Evolutionary conservation across 2,888 invertebrate species (phyloP), one percentile per base, ranked within the genome.

Genomic region (Tridacna gigas): DNA sequence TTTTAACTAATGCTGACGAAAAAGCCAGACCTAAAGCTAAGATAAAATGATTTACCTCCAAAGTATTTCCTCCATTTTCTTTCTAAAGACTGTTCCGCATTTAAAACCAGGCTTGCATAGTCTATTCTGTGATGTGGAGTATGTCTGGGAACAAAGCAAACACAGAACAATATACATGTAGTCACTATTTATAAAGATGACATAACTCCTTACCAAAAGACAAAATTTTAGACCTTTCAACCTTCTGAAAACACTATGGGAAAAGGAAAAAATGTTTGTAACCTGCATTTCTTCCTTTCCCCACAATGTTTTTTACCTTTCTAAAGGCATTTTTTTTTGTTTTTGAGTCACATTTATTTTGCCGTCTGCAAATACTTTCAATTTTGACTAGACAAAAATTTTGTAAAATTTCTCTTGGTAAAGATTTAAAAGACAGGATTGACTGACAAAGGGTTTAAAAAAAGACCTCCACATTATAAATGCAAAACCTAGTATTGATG

Each of bases 1-100:
- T 4, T 2, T 37, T 37, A 37, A 37, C 37, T 37, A 37, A 4
- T 2, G 37, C 37, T 37, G 37, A 7, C 7, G 7, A 37, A 4
- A 7, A 37, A 37, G 37, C 37, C 37, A 37, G 3, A 37, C 3
- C 37, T 37, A 7, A 37, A 37, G 2, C 37, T n/a, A 37, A 37
- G 7, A 56, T 20, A 56, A 56, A 56, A 56, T 20, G n/a, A 9
- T 37, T 26, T 85, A 94, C 94, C 93, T 86, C 94, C 94, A 88
- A 94, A 94, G 84, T 94, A 94, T 85, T 94, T 94, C 77, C 90
- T 91, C 94, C 94, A 94, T 85, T 94, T 94, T 77, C 92, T 90
- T 80, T 94, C 93, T 74, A 94, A 85, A 0, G 93, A 92, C 85
- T 92, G 91, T 86, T 94, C 94, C 37, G 94, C 94, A 75, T 90